Conservation (phyloP, 2,888 invertebrate species). For the Agrochola circellaris region DNA sequence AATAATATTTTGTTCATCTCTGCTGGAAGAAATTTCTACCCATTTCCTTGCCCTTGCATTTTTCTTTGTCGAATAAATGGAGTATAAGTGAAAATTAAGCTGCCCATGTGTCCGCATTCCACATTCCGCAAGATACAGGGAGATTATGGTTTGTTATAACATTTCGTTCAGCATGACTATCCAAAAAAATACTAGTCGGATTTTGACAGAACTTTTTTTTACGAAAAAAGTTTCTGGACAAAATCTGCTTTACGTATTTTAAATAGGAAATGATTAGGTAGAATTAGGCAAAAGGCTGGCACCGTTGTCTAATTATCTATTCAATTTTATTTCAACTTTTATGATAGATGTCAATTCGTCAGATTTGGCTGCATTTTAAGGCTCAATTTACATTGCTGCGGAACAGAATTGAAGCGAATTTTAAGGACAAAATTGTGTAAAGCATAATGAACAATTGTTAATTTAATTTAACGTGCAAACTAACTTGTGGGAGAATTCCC, state of each 20-base stretch:
- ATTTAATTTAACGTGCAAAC: too few species aligned
- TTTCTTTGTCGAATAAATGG: not conserved
- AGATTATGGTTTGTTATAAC: not conserved
- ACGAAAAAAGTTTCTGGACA: constrained; percentile 62
- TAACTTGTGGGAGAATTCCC: too few species aligned
- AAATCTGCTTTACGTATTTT: constrained; percentile 40
- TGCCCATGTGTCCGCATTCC: not conserved
- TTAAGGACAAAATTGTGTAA: too few species aligned
- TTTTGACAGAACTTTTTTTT: constrained; percentile 64
- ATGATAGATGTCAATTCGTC: not conserved
- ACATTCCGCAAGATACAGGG: not conserved
- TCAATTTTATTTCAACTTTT: constrained; percentile 5
- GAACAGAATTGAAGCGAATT: too few species aligned
- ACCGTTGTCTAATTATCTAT: constrained; percentile 4
- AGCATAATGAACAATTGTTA: too few species aligned
- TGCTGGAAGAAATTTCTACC: not conserved
- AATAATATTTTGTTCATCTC: not conserved
- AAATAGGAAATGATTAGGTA: not conserved
- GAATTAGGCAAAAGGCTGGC: constrained; percentile 5
- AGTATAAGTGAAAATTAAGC: not conserved
- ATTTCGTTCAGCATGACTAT: not conserved
- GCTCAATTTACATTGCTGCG: too few species aligned
- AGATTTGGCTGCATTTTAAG: not conserved
- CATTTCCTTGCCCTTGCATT: not conserved
- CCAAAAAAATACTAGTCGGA: constrained; percentile 27